These are phyloP conservation scores for Chiloscyllium punctatum DNA, from an alignment of 2,797 vertebrate species.

Conservation along the genomic window DNA sequence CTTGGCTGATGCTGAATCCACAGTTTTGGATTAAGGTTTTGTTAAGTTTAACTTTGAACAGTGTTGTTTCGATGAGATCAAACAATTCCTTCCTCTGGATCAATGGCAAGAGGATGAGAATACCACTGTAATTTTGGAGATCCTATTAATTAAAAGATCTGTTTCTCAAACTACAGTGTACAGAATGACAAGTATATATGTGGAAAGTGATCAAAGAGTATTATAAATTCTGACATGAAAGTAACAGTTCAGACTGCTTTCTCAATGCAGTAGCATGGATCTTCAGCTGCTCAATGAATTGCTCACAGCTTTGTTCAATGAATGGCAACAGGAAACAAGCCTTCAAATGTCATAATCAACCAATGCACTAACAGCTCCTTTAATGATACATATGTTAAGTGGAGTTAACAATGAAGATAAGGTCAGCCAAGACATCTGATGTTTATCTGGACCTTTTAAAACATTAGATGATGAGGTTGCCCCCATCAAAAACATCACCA, in stretches of 20 bases:
- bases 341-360: not conserved
- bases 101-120: not conserved
- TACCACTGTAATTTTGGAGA: not conserved
- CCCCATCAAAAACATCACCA: not conserved
- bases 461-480: not conserved
- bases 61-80: not conserved
- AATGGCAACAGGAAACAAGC: slow-evolving; percentile 1
- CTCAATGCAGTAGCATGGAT: not conserved
- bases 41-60: not conserved
- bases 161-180: not conserved
- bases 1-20: not conserved
- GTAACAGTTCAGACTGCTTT: not conserved
- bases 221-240: not conserved
- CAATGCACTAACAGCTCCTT: not conserved
- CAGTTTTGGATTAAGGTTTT: not conserved
- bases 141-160: not conserved
- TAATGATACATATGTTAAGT: not conserved
- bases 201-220: not conserved
- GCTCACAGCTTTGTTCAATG: not conserved
- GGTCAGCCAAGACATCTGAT: not conserved
- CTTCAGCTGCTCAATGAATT: not conserved
- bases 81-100: not conserved
- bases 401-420: not conserved
- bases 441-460: not conserved
- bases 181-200: not conserved